A percentile compares a stretch with the other conserved stretches of the same genome.
Conservation (phyloP, 2,113 vertebrate genomes). For the Eulemur macaco region DNA sequence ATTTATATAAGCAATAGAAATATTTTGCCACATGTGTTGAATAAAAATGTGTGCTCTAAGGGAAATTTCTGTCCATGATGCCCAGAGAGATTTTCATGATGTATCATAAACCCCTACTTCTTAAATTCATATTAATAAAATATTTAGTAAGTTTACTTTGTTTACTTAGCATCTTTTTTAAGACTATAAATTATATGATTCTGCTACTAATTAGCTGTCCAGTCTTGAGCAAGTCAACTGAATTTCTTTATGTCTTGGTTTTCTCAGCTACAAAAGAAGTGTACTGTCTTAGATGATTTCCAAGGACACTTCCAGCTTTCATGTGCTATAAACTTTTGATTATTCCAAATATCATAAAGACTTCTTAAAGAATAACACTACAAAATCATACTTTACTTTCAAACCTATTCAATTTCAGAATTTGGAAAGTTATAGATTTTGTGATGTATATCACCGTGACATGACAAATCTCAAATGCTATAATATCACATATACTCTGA, state of each 20-base stretch:
- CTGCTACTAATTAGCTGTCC: not conserved
- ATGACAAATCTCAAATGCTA: not conserved
- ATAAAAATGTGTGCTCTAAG: not conserved
- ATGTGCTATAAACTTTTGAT: not conserved
- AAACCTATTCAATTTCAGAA: not conserved
- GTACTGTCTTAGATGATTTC: not conserved
- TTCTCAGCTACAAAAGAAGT: not conserved
- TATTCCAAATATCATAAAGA: not conserved
- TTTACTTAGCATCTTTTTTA: not conserved
- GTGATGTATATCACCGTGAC: not conserved
- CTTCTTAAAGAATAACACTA: not conserved
- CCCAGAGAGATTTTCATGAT: not conserved
- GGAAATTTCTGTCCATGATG: not conserved
- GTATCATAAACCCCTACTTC: not conserved
- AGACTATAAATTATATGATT: not conserved
- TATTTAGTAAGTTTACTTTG: not conserved
- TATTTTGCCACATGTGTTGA: not conserved
- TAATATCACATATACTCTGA: not conserved
- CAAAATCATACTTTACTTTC: not conserved
- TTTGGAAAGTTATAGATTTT: not conserved
- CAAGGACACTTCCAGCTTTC: not conserved
- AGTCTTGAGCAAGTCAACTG: not conserved
- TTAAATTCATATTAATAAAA: not conserved
- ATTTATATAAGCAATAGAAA: not conserved
- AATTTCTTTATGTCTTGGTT: not conserved